Conservation (phyloP, 2,797 vertebrate genomes). For the Ceryle rudis region DNA sequence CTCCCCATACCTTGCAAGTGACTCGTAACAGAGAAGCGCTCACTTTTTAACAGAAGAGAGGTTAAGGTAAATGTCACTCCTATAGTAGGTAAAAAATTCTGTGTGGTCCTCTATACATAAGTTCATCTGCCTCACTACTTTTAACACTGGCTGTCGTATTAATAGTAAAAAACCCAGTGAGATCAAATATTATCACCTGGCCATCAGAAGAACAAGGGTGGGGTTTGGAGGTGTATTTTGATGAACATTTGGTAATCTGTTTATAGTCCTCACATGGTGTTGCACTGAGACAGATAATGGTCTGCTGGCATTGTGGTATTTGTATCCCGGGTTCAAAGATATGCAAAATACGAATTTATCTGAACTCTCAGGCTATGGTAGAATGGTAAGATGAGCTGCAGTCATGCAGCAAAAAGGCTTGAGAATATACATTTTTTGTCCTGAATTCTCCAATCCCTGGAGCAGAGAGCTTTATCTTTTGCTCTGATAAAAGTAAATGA, state of each 20-base stretch:
- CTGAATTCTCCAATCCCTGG: background rate
- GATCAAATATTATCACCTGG: background rate
- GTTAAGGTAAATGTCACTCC: background rate
- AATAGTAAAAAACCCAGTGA: background rate
- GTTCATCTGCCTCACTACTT: background rate
- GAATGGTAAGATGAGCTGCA: background rate
- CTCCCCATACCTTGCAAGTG: background rate
- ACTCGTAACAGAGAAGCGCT: background rate
- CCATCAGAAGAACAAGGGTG: background rate
- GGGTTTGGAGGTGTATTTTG: background rate
- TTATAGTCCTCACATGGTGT: background rate
- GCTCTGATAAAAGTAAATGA: background rate
- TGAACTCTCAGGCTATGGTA: background rate
- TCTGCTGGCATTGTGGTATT: fast-evolving
- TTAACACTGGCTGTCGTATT: background rate
- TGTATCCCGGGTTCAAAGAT: background rate
- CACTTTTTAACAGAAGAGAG: background rate
- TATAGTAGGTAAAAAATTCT: background rate
- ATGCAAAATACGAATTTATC: background rate
- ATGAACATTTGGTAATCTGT: background rate
- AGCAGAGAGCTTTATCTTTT: background rate
- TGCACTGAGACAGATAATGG: background rate
- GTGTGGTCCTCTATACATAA: background rate
- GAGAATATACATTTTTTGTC: background rate
- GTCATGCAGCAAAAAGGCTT: background rate